A percentile compares a stretch with the other conserved stretches of the same genome.
Evolutionary conservation across 2,797 vertebrate species (phyloP).

Genomic region (Odontamblyopus rebecca): DNA sequence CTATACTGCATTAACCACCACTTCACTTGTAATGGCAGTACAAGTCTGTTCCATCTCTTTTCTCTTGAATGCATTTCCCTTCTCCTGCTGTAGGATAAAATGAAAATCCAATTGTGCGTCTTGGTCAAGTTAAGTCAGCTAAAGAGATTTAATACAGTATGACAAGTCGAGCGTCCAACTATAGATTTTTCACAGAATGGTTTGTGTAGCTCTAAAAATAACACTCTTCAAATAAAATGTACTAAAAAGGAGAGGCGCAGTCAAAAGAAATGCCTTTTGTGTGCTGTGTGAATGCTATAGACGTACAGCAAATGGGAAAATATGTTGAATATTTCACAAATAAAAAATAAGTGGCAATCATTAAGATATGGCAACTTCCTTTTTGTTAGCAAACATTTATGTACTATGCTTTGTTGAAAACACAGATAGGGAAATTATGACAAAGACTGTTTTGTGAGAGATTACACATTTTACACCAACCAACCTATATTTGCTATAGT

Average conservation of each 20-base stretch:
- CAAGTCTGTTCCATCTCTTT: conserved; percentile 20
- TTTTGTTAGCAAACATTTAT: too few relatives aligned
- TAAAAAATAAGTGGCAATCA: too few relatives aligned
- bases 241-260: neutral
- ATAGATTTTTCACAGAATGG: conserved; percentile 36
- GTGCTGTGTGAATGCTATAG: too few relatives aligned
- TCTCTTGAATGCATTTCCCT: conserved; percentile 26
- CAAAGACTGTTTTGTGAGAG: too few relatives aligned
- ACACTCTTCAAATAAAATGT: conserved; percentile 37
- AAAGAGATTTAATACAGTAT: conserved; percentile 33
- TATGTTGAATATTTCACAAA: too few relatives aligned
- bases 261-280: neutral
- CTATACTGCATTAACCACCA: conserved; percentile 52
- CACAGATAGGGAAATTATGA: too few relatives aligned
- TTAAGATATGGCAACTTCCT: too few relatives aligned
- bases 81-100: conserved; percentile 21
- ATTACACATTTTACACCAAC: neutral
- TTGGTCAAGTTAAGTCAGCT: conserved; percentile 39
- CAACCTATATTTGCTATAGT: neutral
- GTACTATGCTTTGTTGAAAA: too few relatives aligned
- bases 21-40: conserved; percentile 34
- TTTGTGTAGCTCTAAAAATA: conserved; percentile 24
- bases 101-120: conserved; percentile 36
- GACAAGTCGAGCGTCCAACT: conserved; percentile 40
- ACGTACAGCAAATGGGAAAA: too few relatives aligned